Base-by-base conservation (phyloP, 2,888 invertebrate genomes). In the Tetragnatha montana region DNA sequence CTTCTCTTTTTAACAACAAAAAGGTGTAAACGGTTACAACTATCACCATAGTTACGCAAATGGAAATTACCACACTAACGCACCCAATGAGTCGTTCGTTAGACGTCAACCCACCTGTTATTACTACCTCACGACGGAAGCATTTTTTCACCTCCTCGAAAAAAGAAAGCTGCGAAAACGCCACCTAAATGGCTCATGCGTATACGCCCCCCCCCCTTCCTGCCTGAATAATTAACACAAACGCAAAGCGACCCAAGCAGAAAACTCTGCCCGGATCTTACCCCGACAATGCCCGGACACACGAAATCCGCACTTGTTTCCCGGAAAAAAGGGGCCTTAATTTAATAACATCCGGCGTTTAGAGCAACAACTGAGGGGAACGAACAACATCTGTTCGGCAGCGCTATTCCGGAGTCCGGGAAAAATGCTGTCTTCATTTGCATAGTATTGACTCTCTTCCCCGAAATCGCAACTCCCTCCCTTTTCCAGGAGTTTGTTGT, bases 361-460 rank as follows among this genome's bases (percentile, higher is more conserved):
- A 73, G 69, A 76, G 81, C 51, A 81, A 79, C 79, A 51, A 68
- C 69, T 76, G 76, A 84, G 50, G 60, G 80, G 73, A 73, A 81
- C 78, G 81, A 73, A 81, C 78, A 75, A 87, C 88, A 88, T 82
- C 88, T 88, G 88, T 88, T 88, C 78, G 17, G 12, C 35, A 70
- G 51, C 12, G 47, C 82, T 88, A 81, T 88, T 73, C 70, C 51
- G 73, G 79, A 49, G 35, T 35, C 35, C 35, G 35, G 35, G 35
- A 35, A 35, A 35, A 35, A 35, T 76, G 69, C 17, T 17, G 78
- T 12, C 78, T 73, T 70, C 73, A 88, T 88, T 88, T 88, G 82
- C 88, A 88, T 88, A 71, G 78, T 88, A 88, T 88, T 88, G 88
- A 87, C 81, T 87, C 69, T 22, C 47, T 49, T 68, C 19, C 17